These are phyloP conservation scores for Lynx canadensis DNA, from an alignment of 2,113 vertebrate genomes.

Conservation along the genomic window DNA sequence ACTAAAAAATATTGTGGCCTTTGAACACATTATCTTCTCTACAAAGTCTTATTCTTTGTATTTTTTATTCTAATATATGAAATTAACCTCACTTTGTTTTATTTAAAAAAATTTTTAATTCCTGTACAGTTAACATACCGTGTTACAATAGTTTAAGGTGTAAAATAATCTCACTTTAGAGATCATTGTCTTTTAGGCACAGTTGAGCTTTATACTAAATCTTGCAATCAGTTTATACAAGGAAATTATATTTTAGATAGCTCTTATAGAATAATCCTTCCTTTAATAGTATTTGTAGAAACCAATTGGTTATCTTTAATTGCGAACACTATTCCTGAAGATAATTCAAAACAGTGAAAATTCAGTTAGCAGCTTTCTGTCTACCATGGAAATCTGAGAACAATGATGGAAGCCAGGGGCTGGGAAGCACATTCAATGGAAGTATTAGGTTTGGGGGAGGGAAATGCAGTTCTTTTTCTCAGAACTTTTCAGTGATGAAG, in stretches of 20 bases:
- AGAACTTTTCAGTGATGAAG: background rate
- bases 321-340: background rate
- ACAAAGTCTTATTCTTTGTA: background rate
- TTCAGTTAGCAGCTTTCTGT: background rate
- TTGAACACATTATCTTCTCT: background rate
- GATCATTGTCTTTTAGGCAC: background rate
- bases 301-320: background rate
- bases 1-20: background rate
- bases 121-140: background rate
- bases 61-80: background rate
- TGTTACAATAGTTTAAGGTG: background rate
- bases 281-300: conserved; percentile 29
- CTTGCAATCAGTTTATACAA: background rate
- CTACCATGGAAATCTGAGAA: background rate
- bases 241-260: background rate
- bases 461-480: background rate
- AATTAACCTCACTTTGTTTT: background rate
- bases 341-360: background rate
- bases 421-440: background rate
- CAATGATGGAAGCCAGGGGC: background rate
- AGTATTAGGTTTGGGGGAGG: background rate
- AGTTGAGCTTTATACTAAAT: background rate
- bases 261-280: background rate
- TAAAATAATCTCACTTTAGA: background rate
- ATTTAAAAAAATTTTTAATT: background rate